Conservation (phyloP, 2,888 invertebrate species). For the Leptopilina syphax region DNA sequence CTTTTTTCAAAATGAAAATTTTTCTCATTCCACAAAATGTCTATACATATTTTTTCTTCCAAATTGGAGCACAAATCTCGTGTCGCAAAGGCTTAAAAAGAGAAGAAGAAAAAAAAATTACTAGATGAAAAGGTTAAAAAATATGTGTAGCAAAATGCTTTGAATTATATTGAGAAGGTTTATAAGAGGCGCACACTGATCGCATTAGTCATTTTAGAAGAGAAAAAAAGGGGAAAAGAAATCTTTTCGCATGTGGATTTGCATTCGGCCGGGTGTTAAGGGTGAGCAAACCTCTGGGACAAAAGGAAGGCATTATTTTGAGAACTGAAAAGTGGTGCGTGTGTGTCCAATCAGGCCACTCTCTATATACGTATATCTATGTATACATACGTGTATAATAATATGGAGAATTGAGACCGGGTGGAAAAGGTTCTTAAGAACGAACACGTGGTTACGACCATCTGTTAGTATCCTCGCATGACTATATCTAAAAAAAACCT, state of each 20-base stretch:
- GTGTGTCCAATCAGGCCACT: slow-evolving; percentile 42
- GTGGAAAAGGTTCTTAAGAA: slow-evolving; percentile 63
- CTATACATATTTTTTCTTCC: too few species aligned
- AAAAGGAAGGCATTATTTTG: slow-evolving; percentile 34
- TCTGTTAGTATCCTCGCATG: slow-evolving; percentile 67
- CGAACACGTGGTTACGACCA: slow-evolving; percentile 71
- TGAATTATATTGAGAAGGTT: neutral
- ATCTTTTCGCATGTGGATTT: slow-evolving; percentile 21
- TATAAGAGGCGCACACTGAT: slow-evolving; percentile 2
- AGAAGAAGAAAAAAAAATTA: neutral
- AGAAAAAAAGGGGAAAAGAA: slow-evolving; percentile 28
- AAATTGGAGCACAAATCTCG: too few species aligned
- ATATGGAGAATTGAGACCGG: slow-evolving; percentile 47
- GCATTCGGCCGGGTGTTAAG: slow-evolving; percentile 33
- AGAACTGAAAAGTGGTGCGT: slow-evolving; percentile 40
- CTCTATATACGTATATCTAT: slow-evolving; percentile 22
- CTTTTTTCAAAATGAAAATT: too few species aligned
- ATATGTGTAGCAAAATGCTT: neutral
- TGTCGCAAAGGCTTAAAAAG: too few species aligned
- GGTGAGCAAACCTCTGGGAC: slow-evolving; percentile 29
- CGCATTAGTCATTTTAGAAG: slow-evolving; percentile 31
- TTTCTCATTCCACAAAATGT: too few species aligned
- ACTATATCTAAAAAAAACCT: slow-evolving; percentile 15
- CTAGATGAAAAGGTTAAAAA: neutral
- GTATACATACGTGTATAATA: neutral